Evolutionary conservation across 2,797 vertebrate genomes (phyloP).

Genomic region (Rachycentron canadum): DNA sequence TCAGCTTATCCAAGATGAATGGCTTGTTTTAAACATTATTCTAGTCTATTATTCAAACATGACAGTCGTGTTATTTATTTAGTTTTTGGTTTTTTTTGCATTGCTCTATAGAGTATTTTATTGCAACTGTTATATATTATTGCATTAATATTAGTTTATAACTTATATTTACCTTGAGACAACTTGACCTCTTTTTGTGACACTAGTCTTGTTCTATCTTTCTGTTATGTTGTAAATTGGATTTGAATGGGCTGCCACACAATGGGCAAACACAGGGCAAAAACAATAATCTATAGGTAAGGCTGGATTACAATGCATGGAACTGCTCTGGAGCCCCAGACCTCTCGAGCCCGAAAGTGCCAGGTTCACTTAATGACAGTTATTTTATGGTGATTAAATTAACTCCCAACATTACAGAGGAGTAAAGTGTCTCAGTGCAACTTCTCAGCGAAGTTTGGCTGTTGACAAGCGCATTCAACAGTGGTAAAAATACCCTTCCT

Average conservation of each 20-base stretch:
- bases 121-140: too few relatives aligned
- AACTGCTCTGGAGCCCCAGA: background rate
- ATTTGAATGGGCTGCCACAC: background rate
- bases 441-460: constrained; percentile 14
- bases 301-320: background rate
- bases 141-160: too few relatives aligned
- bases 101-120: background rate
- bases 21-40: background rate
- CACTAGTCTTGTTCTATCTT: background rate
- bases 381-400: background rate
- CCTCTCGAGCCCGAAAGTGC: background rate
- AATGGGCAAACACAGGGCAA: background rate
- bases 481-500: constrained; percentile 37
- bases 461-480: background rate
- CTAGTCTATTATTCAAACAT: constrained; percentile 46
- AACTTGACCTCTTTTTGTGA: too few relatives aligned
- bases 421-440: background rate
- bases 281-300: background rate
- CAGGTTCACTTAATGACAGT: background rate
- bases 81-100: background rate
- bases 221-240: background rate
- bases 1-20: too few relatives aligned
- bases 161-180: too few relatives aligned
- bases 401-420: constrained; percentile 1
- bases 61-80: constrained; percentile 20